Percentiles rank a stretch among this genome's conserved stretches.
phyloP scores from a whole-genome alignment of 2,113 vertebrate species.

The Oreocharis arfaki region DNA sequence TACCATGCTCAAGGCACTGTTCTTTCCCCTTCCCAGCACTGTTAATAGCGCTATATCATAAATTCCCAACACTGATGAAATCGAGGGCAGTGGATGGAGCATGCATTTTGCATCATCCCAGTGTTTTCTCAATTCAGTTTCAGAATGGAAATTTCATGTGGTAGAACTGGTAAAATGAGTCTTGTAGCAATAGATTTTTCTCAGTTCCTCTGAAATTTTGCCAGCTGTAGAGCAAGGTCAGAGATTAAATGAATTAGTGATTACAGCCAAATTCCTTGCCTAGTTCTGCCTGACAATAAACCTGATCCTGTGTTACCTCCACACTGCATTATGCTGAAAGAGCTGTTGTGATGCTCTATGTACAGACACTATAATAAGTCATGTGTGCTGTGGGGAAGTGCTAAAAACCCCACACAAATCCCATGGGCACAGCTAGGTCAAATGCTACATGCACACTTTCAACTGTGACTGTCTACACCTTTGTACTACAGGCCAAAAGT shows the following conservation, averaged over 20 bases:
- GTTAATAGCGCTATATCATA: background rate
- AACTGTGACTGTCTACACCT: background rate
- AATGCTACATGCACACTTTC: background rate
- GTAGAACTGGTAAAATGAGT: background rate
- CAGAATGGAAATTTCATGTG: background rate
- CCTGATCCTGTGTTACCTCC: background rate
- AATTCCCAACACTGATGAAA: background rate
- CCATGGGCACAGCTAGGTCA: background rate
- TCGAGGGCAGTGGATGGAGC: background rate
- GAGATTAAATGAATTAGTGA: background rate
- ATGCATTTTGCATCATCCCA: background rate
- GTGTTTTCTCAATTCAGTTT: background rate
- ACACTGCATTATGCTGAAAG: background rate
- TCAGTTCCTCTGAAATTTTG: background rate
- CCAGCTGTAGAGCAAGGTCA: background rate
- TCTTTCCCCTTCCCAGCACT: background rate
- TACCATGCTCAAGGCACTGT: background rate
- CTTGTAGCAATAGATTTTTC: background rate
- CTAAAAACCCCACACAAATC: background rate
- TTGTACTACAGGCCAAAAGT: background rate
- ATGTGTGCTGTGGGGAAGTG: rapidly evolving
- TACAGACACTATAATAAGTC: rapidly evolving
- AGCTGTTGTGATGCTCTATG: background rate
- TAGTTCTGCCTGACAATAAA: background rate
- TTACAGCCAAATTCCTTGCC: background rate